Evolutionary conservation across 2,797 vertebrate species (phyloP), one percentile per base, ranked within the genome.

Genomic region (Jordanella pulchra): DNA sequence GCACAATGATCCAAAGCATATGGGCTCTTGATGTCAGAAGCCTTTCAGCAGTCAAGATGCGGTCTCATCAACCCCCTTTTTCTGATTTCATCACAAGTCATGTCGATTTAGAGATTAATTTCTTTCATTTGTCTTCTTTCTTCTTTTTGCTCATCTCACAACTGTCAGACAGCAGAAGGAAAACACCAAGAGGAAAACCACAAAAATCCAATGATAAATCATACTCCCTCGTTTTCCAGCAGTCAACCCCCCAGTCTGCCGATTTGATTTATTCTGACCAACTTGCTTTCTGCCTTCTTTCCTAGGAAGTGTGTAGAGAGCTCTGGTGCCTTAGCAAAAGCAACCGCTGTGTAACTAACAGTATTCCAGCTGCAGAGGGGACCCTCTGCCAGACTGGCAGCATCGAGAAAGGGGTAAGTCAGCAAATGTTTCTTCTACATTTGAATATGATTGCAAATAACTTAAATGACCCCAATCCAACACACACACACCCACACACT

Each of bases 301-400:
- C 97, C 97, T 95, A 99, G 98, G 98, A 99, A 98, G 97, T 99
- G 95, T 99, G 98, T 97, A 98, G 98, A 99, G 97, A 99, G 96
- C 97, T 99, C 93, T 99, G 97, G 98, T 99, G 98, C 93, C 97
- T 99, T 91, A 99, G 98, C 95, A 98, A 98, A 95, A 99, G 97
- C 94, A 99, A 98, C 92, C 97, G 97, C 90, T 99, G 98, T 95
- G 98, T 99, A 88, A 99, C 95, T 64, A 96, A 96, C 94, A 99
- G 97, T 94, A 99, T 99, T 89, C 98, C 98, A 44, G 97, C 98
- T 48, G 97, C 98, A 30, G 97, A 98, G 89, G 98, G 98, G 83
- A 99, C 98, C 27, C 92, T 99, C 71, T 99, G 98, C 84, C 97
- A 99, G 91, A 98, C 96, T 12, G 96, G 95, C 86, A 98, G 93